phyloP scores from a whole-genome alignment of 2,888 invertebrate genomes.

The Copidosoma aretas region DNA sequence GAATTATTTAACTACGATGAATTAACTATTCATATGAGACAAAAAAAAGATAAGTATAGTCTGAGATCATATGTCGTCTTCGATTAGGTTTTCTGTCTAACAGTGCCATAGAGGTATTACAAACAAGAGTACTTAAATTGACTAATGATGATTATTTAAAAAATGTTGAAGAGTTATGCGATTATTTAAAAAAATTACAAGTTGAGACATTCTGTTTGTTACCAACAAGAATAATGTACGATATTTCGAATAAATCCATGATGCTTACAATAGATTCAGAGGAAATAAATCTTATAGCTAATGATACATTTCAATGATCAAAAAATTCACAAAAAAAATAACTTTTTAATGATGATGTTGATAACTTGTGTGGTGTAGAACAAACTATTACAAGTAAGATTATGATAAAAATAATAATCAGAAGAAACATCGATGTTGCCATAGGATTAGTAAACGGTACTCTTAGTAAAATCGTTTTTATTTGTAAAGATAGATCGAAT shows the following conservation, averaged over 20 bases:
- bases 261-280: slow-evolving; percentile 41
- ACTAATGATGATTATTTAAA: slow-evolving; percentile 1
- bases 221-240: slow-evolving; percentile 50
- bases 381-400: slow-evolving; percentile 8
- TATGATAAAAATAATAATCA: slow-evolving; percentile 42
- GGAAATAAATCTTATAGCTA: slow-evolving; percentile 39
- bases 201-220: slow-evolving; percentile 41
- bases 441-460: slow-evolving; percentile 48
- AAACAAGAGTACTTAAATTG: slow-evolving; percentile 24
- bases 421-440: slow-evolving; percentile 47
- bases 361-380: slow-evolving; percentile 14
- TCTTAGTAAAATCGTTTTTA: slow-evolving; percentile 42
- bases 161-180: slow-evolving; percentile 29
- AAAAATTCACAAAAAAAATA: slow-evolving; percentile 16
- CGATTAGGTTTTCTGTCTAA: no score
- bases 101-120: slow-evolving; percentile 23
- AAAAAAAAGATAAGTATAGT: no score
- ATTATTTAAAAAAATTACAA: slow-evolving; percentile 2
- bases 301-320: slow-evolving; percentile 10
- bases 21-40: no score
- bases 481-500: slow-evolving; percentile 27
- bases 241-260: slow-evolving; percentile 49
- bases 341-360: slow-evolving; percentile 1
- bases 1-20: slow-evolving; percentile 41
- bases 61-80: no score